phyloP scores from a whole-genome alignment of 2,113 vertebrate species.

The Urocitellus parryii region DNA sequence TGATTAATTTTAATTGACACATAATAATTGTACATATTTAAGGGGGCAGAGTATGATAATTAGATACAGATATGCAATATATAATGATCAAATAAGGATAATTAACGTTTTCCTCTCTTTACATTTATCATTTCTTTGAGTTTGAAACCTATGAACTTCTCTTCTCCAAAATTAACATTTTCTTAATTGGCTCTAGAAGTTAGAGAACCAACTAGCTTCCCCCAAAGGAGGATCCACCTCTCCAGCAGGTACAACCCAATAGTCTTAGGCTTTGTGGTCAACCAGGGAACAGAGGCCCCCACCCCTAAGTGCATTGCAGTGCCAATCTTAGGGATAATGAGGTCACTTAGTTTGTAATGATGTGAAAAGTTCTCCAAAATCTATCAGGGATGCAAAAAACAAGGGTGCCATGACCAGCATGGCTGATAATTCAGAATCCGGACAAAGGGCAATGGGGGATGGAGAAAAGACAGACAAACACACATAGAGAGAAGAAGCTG shows the following conservation, averaged over 20 bases:
- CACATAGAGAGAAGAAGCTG: too few relatives aligned
- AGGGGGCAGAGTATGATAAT: neutral
- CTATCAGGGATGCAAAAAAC: neutral
- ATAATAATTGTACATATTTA: neutral
- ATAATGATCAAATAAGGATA: neutral
- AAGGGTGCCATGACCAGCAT: neutral
- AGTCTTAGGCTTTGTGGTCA: neutral
- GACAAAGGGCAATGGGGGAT: too few relatives aligned
- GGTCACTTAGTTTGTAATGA: neutral
- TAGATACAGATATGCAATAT: neutral
- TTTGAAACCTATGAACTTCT: neutral
- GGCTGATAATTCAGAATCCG: too few relatives aligned
- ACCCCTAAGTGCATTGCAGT: too few relatives aligned
- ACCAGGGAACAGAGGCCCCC: neutral
- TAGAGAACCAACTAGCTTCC: neutral
- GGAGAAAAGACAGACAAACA: too few relatives aligned
- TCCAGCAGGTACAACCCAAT: neutral
- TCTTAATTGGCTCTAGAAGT: neutral
- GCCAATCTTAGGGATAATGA: neutral
- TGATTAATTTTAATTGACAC: neutral
- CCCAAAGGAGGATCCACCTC: too few relatives aligned
- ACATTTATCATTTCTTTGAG: neutral
- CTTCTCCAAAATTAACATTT: neutral
- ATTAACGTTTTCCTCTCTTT: neutral
- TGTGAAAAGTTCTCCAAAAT: neutral